Percentiles rank a stretch among this genome's conserved stretches.
Conservation (phyloP, 2,888 invertebrate species). For the Hipparchia semele region DNA sequence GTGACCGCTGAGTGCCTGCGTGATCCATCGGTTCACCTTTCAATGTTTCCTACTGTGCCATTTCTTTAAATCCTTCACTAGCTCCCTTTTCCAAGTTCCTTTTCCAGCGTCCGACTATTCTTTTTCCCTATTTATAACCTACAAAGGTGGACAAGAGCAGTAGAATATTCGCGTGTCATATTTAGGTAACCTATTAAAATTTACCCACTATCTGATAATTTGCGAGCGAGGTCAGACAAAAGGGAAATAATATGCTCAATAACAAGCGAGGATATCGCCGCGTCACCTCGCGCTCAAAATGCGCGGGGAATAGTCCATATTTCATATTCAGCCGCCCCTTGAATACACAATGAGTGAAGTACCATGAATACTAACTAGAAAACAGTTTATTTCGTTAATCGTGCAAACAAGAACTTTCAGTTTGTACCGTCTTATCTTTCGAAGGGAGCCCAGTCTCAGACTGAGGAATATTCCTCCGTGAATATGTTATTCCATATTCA, state of each 20-base stretch:
- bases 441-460: conserved; percentile 38
- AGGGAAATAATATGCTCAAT: conserved; percentile 35
- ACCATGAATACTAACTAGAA: conserved; percentile 79
- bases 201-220: conserved; percentile 14
- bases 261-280: conserved; percentile 54
- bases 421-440: conserved; percentile 62
- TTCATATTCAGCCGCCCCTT: conserved; percentile 73
- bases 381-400: conserved; percentile 81
- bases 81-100: no score
- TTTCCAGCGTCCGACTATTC: no score
- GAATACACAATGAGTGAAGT: conserved; percentile 76
- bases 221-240: conserved; percentile 25
- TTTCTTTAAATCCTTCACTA: no score
- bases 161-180: neutral
- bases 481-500: neutral
- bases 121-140: no score
- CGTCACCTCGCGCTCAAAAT: conserved; percentile 74
- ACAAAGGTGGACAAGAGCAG: no score
- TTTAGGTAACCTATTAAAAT: conserved; percentile 14
- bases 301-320: conserved; percentile 78
- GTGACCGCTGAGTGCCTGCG: no score
- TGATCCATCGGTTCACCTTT: no score
- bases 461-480: conserved; percentile 29
- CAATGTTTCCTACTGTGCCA: no score
- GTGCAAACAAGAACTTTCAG: conserved; percentile 77